A percentile compares a stretch with the other conserved stretches of the same genome.
phyloP scores from a whole-genome alignment of 2,113 vertebrate species.

The Tachuris rubrigastra region DNA sequence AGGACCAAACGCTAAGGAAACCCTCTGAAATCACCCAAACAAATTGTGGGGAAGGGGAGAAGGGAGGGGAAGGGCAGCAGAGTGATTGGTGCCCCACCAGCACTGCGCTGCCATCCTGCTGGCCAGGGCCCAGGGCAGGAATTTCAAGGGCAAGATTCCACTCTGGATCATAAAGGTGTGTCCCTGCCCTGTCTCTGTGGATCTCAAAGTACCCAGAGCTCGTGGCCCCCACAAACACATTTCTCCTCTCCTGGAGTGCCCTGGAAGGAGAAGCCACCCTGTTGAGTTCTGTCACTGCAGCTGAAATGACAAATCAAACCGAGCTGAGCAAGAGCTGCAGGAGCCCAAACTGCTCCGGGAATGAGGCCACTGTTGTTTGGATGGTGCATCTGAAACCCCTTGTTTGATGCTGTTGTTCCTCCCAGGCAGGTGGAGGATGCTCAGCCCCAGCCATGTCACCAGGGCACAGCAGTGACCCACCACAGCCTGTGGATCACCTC shows the following conservation, averaged over 20 bases:
- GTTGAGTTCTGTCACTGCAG: not conserved
- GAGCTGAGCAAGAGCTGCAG: not conserved
- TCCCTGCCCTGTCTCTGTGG: not conserved
- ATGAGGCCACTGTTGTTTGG: rapidly evolving
- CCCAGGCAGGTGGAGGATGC: rapidly evolving
- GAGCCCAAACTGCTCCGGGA: not conserved
- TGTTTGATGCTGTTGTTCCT: rapidly evolving
- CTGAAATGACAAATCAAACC: rapidly evolving
- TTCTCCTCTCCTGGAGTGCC: not conserved
- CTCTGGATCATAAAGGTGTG: not conserved
- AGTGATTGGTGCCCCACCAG: not conserved
- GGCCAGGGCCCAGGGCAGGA: not conserved
- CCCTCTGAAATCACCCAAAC: rapidly evolving
- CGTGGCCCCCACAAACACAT: rapidly evolving
- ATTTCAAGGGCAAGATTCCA: not conserved
- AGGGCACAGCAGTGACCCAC: rapidly evolving
- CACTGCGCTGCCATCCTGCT: not conserved
- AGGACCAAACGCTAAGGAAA: not conserved
- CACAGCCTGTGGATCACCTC: not conserved
- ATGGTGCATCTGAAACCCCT: rapidly evolving
- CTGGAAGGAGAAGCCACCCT: rapidly evolving
- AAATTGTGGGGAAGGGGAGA: rapidly evolving
- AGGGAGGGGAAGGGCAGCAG: rapidly evolving
- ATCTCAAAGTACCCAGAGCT: not conserved
- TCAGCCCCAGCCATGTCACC: not conserved